Percentiles rank a stretch among this genome's conserved stretches.
phyloP scores from a whole-genome alignment of 35 echinoderm and acorn worm genomes.

The Heliocidaris erythrogramma region DNA sequence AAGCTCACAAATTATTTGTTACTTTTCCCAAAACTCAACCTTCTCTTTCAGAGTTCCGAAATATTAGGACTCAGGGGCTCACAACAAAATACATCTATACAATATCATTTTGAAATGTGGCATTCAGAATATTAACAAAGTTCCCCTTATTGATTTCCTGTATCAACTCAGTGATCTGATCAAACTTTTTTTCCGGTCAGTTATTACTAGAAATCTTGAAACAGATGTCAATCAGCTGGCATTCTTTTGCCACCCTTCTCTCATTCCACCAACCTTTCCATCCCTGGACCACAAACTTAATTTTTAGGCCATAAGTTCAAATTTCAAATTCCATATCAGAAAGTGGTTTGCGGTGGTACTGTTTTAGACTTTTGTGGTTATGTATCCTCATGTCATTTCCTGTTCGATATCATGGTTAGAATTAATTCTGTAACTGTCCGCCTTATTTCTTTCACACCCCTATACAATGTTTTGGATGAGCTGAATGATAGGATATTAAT shows the following conservation, averaged over 20 bases:
- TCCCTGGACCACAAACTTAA: neutral
- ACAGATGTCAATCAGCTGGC: constrained; percentile 15
- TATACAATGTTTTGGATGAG: too few species aligned
- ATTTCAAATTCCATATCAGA: neutral
- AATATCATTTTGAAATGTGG: neutral
- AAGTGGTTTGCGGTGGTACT: neutral
- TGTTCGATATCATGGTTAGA: neutral
- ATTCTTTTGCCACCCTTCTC: neutral
- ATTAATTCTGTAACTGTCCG: neutral
- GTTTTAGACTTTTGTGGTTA: neutral
- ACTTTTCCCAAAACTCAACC: too few species aligned
- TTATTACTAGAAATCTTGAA: neutral
- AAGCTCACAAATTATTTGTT: too few species aligned
- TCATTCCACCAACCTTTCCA: neutral
- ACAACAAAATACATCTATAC: too few species aligned
- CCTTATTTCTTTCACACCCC: too few species aligned
- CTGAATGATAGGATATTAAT: too few species aligned
- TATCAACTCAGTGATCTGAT: neutral
- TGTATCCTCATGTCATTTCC: neutral
- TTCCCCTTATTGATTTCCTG: neutral
- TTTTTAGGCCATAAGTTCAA: neutral
- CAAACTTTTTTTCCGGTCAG: neutral
- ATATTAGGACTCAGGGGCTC: too few species aligned
- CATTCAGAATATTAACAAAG: too few species aligned
- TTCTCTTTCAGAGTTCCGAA: too few species aligned